Base-by-base conservation (phyloP, 2,113 vertebrate genomes). In the Cricetomys ansorgei region DNA sequence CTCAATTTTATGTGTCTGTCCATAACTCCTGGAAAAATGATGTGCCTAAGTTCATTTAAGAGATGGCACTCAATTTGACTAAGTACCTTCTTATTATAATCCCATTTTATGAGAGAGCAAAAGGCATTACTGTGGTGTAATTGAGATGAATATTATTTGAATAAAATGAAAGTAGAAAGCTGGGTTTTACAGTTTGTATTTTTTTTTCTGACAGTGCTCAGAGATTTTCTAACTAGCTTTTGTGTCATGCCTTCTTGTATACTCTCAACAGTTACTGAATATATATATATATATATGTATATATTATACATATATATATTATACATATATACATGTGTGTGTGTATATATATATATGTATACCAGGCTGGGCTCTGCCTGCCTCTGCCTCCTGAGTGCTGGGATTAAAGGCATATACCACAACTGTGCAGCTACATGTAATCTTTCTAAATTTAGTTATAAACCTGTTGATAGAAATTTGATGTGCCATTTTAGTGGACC, bases 391-490 rank as follows among this genome's bases (percentile, higher is more conserved):
- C n/a, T n/a, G n/a, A n/a, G n/a, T n/a, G n/a, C n/a, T n/a, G n/a
- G n/a, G n/a, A n/a, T n/a, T n/a, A n/a, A n/a, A n/a, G n/a, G n/a
- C n/a, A n/a, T n/a, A n/a, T n/a, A n/a, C n/a, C n/a, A n/a, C n/a
- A n/a, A n/a, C n/a, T n/a, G n/a, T n/a, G n/a, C n/a, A n/a, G n/a
- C n/a, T 79, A 15, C 48, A 43, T 83, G 40, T 48, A 29, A 65
- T 67, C 77, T 86, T 83, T 91, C 31, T 69, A 94, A 77, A 93
- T 86, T 65, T 72, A 8, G 65, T 48, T 75, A 3, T n/a, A 86
- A 53, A 19, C 3, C 1, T 91, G 77, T 83, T 62, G 25, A 17
- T 45, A 84, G 31, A 31, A 8, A 81, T 75, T 17, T 70, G 8
- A 9, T 13, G 69, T 88, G 59, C 37, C 12, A 59, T 43, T 77